These are phyloP conservation scores for Sebastes aleutianus DNA, from an alignment of 2,797 vertebrate species.

Conservation along the genomic window DNA sequence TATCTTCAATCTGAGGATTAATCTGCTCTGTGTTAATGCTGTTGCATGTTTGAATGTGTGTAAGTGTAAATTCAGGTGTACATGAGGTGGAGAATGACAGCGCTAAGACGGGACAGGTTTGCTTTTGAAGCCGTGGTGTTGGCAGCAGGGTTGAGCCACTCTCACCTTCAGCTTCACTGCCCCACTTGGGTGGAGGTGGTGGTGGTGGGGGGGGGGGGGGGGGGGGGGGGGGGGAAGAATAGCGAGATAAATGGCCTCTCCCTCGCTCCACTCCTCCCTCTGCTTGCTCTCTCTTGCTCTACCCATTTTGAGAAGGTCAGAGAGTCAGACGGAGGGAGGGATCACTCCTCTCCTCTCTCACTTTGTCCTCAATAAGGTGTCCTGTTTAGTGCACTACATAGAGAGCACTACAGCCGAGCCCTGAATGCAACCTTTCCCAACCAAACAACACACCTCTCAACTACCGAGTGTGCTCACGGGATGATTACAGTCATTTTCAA, in stretches of 20 bases:
- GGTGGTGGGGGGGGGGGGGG: background rate
- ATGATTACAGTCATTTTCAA: constrained; percentile 39
- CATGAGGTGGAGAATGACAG: background rate
- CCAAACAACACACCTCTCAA: background rate
- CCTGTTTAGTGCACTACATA: constrained; percentile 53
- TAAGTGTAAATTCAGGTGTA: background rate
- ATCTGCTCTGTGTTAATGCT: background rate
- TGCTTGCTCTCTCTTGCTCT: constrained; percentile 36
- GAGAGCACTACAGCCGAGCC: constrained; percentile 31
- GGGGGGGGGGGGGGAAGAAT: background rate
- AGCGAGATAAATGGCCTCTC: constrained; percentile 71
- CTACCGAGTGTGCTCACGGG: constrained; percentile 11
- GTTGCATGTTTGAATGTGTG: background rate
- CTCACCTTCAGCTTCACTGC: constrained; percentile 71
- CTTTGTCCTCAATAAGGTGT: constrained; percentile 68
- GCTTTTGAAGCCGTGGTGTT: constrained; percentile 31
- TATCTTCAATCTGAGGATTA: background rate
- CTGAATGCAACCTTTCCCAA: constrained; percentile 15
- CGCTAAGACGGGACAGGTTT: background rate
- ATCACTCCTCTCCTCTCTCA: constrained; percentile 24
- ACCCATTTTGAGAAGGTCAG: constrained; percentile 71
- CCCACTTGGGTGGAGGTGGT: constrained; percentile 52
- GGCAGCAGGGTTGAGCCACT: constrained; percentile 43
- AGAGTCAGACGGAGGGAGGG: constrained; percentile 47
- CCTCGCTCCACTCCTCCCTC: constrained; percentile 46